These are phyloP conservation scores for Cylas formicarius DNA, from an alignment of 1,140 invertebrate species.

Conservation along the genomic window DNA sequence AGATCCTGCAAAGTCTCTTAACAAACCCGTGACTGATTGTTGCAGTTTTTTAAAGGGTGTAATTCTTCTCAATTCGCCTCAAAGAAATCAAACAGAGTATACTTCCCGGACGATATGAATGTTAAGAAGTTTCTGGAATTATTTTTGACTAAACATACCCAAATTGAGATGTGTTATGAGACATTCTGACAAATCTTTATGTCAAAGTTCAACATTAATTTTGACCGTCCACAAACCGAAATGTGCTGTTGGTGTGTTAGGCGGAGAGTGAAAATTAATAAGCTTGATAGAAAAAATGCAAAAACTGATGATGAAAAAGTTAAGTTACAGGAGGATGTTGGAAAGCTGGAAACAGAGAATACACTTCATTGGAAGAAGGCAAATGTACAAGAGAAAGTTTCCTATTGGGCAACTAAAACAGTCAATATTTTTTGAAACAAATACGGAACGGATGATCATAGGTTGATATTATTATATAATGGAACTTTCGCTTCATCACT, in stretches of 20 bases:
- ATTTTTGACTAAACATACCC: conserved; percentile 5
- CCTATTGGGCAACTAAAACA: conserved; percentile 7
- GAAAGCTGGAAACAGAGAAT: conserved; percentile 3
- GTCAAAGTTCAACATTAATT: conserved; percentile 3
- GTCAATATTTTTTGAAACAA: too few species aligned
- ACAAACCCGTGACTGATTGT: conserved; percentile 1
- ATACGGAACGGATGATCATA: neutral
- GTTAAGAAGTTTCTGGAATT: conserved; percentile 5
- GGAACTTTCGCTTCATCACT: conserved; percentile 2
- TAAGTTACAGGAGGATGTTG: conserved; percentile 1
- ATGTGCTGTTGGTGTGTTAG: conserved; percentile 1
- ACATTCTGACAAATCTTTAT: conserved; percentile 2
- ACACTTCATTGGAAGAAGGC: conserved; percentile 1
- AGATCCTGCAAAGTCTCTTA: neutral
- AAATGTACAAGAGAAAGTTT: conserved; percentile 1
- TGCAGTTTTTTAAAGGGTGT: neutral
- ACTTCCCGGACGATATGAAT: conserved; percentile 3
- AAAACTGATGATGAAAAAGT: conserved; percentile 7
- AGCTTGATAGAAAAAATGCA: conserved; percentile 5
- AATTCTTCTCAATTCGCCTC: conserved; percentile 1
- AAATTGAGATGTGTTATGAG: conserved; percentile 3
- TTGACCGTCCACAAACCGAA: conserved; percentile 2
- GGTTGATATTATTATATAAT: too few species aligned
- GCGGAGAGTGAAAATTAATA: neutral
- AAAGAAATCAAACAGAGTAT: too few species aligned